Base-by-base conservation (phyloP, 2,113 vertebrate species). In the Stegastes partitus region DNA sequence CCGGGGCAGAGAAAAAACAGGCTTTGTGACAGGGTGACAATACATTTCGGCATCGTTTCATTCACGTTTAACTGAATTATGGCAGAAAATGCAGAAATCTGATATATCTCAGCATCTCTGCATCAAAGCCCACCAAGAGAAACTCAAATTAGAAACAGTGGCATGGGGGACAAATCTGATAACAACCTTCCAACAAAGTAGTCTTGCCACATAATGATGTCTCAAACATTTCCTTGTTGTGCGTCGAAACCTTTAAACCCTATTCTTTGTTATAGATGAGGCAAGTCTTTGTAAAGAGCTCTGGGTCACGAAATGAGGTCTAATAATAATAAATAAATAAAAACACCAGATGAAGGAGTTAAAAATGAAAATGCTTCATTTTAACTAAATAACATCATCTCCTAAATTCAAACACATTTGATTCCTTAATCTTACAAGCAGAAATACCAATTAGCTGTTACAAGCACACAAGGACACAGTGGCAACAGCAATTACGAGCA, bases 401-500 rank as follows among this genome's bases (percentile, higher is more conserved):
- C 47, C 21, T 50, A 11, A 21, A 21, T 21, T 50, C 19, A 50
- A 50, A 10, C 47, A 50, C 47, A 21, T 21, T 50, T 50, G 2
- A 50, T n/a, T 50, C 9, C 5, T n/a, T 1, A 2, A n/a, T 16
- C 19, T 50, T 50, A 50, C 47, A 11, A n/a, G 55, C 54, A 31
- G 45, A 69, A 69, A 69, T 57, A 69, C 39, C 16, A 69, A 69
- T 69, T 69, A 69, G 53, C 45, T 22, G 39, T n/a, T 31, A 45
- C 67, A 45, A 57, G 39, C 25, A 57, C 42, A 3, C 37, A 57
- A 69, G 53, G 0, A 47, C 66, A 68, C 39, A 26, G 2, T n/a
- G 37, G 19, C 19, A 57, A 69, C 37, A 45, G 53, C 54, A 28
- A 57, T 57, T 69, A 57, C 21, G 23, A 57, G 39, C 54, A 45